These are phyloP conservation scores for Glossosoma conforme DNA, from an alignment of 1,140 invertebrate species.

Conservation along the genomic window DNA sequence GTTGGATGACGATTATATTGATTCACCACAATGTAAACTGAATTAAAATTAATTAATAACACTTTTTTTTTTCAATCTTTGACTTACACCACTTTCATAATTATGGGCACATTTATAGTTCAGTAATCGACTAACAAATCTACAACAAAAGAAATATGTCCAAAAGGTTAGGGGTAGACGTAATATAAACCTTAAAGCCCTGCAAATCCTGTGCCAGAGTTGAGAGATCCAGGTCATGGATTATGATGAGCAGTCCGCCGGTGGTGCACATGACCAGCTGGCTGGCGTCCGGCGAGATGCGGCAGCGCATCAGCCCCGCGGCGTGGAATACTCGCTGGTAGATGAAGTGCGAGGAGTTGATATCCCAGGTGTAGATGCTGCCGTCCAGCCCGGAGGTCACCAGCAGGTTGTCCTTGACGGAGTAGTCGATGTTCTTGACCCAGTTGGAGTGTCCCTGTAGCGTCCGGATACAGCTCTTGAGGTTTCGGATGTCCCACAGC, in stretches of 20 bases:
- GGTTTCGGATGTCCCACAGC: conserved; percentile 84
- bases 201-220: conserved; percentile 74
- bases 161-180: too few species aligned
- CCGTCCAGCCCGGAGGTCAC: conserved; percentile 91
- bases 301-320: conserved; percentile 82
- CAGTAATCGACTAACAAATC: too few species aligned
- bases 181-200: conserved; percentile 80
- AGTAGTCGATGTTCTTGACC: conserved; percentile 96
- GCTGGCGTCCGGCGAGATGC: conserved; percentile 74
- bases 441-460: conserved; percentile 88
- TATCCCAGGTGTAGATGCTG: conserved; percentile 91
- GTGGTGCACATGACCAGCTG: conserved; percentile 90
- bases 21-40: too few species aligned
- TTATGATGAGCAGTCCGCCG: conserved; percentile 81
- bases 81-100: too few species aligned
- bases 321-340: conserved; percentile 80
- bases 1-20: too few species aligned
- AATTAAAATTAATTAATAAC: too few species aligned
- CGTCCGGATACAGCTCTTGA: conserved; percentile 70
- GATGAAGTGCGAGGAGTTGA: conserved; percentile 75
- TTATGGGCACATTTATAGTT: too few species aligned
- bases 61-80: too few species aligned
- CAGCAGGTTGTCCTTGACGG: conserved; percentile 75
- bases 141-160: too few species aligned
- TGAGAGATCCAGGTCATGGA: conserved; percentile 81